Percentiles rank a stretch among this genome's conserved stretches.
Evolutionary conservation across 2,888 invertebrate genomes (phyloP).

Genomic region (Orthosia incerta): DNA sequence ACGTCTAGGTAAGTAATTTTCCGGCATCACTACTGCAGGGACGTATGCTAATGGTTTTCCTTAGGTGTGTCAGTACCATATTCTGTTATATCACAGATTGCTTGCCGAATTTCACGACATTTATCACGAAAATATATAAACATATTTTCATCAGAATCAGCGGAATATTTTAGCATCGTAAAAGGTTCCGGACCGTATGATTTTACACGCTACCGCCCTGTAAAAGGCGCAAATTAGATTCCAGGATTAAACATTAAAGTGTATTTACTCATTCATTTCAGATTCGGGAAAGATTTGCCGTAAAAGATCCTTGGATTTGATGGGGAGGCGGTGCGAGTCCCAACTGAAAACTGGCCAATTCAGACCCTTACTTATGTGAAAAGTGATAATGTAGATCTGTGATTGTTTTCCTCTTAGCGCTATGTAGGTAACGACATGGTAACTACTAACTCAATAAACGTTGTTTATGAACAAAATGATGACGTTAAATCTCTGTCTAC

Average conservation of each 20-base stretch:
- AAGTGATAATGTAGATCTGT: not conserved
- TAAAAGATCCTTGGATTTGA: conserved; percentile 24
- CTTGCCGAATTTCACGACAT: conserved; percentile 49
- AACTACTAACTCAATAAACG: not conserved
- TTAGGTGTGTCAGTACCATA: conserved; percentile 64
- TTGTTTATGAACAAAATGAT: not conserved
- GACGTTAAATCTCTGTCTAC: not conserved
- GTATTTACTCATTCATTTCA: conserved; percentile 50
- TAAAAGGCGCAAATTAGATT: conserved; percentile 52
- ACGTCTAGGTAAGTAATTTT: conserved; percentile 58
- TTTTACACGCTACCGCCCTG: conserved; percentile 56
- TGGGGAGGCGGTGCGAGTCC: not conserved
- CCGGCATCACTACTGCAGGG: conserved; percentile 46
- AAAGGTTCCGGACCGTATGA: conserved; percentile 49
- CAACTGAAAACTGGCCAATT: conserved; percentile 7
- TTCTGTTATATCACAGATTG: conserved; percentile 59
- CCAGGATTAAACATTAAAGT: conserved; percentile 53
- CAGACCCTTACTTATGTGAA: not conserved
- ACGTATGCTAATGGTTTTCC: conserved; percentile 58
- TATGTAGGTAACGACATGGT: not conserved
- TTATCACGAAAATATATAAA: conserved; percentile 63
- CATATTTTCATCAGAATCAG: conserved; percentile 62
- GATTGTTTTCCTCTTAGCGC: not conserved
- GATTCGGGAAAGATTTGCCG: conserved; percentile 32
- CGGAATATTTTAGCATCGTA: conserved; percentile 63